phyloP scores from a whole-genome alignment of 2,888 invertebrate genomes.

The Drosophila kokeensis region DNA sequence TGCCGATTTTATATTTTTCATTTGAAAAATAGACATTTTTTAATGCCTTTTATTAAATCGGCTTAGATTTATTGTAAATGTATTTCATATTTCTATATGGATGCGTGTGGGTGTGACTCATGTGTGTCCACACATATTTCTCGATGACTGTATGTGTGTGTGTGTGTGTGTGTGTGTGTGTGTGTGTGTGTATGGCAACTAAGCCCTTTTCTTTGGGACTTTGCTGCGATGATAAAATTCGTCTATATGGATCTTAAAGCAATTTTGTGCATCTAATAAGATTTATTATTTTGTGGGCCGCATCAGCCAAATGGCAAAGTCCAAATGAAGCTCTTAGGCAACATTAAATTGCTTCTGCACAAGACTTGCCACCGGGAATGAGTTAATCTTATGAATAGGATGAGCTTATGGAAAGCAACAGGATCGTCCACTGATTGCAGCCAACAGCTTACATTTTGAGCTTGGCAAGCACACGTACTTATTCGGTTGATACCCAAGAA shows the following conservation, averaged over 20 bases:
- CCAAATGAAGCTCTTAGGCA: slow-evolving; percentile 27
- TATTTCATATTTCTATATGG: slow-evolving; percentile 45
- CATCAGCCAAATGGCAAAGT: slow-evolving; percentile 39
- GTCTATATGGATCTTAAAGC: slow-evolving; percentile 71
- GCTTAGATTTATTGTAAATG: slow-evolving; percentile 75
- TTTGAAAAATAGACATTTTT: slow-evolving; percentile 76
- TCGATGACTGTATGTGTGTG: slow-evolving; percentile 9
- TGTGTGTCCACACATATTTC: slow-evolving; percentile 15
- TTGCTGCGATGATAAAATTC: slow-evolving; percentile 55
- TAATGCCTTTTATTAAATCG: slow-evolving; percentile 81
- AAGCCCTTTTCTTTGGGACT: slow-evolving; percentile 59
- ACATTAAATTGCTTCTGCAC: slow-evolving; percentile 48
- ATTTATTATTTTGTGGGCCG: slow-evolving; percentile 56
- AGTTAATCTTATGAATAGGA: slow-evolving; percentile 60
- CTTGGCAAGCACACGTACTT: slow-evolving; percentile 13
- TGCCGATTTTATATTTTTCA: slow-evolving; percentile 74
- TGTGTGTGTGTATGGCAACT: slow-evolving; percentile 26
- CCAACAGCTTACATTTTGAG: not conserved
- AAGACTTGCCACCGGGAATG: not conserved
- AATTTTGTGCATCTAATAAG: slow-evolving; percentile 65
- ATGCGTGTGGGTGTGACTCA: slow-evolving; percentile 9
- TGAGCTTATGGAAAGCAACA: slow-evolving; percentile 35
- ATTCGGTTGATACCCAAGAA: not conserved
- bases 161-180: slow-evolving; percentile 5
- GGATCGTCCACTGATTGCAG: slow-evolving; percentile 37